Evolutionary conservation across 2,888 invertebrate species (phyloP).

Genomic region (Taphrorychus bicolor): DNA sequence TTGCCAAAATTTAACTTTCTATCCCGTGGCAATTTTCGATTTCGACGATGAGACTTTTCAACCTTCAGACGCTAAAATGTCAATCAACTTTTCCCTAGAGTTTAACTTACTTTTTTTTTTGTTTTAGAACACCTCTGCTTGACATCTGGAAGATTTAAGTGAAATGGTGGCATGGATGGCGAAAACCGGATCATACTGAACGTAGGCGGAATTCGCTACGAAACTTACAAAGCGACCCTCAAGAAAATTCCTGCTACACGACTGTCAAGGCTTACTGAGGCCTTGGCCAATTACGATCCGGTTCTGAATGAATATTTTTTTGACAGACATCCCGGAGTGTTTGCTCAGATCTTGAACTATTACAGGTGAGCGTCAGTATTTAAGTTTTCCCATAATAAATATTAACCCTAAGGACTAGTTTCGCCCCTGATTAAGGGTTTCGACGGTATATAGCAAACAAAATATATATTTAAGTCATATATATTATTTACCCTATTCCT

Average conservation of each 20-base stretch:
- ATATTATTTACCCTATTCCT: too few species aligned
- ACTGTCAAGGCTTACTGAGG: constrained; percentile 82
- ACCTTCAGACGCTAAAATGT: neutral
- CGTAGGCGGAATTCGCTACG: constrained; percentile 86
- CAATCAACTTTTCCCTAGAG: too few species aligned
- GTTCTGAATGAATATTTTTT: constrained; percentile 89
- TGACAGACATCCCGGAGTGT: constrained; percentile 88
- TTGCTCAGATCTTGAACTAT: constrained; percentile 88
- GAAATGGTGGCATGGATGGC: constrained; percentile 72
- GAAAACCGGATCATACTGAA: constrained; percentile 94
- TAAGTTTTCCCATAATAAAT: neutral
- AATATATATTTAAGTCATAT: too few species aligned
- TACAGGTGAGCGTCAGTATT: constrained; percentile 65
- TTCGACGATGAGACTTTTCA: neutral
- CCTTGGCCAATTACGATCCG: constrained; percentile 88
- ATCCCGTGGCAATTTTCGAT: neutral
- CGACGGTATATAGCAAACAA: too few species aligned
- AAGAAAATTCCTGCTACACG: constrained; percentile 91
- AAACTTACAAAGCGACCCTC: constrained; percentile 80
- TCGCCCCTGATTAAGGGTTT: too few species aligned
- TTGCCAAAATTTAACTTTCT: neutral
- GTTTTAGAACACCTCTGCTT: too few species aligned
- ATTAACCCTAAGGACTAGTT: too few species aligned
- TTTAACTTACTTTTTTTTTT: too few species aligned
- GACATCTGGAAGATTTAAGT: too few species aligned